phyloP scores from a whole-genome alignment of 2,888 invertebrate species.

The Saturnia japonica region DNA sequence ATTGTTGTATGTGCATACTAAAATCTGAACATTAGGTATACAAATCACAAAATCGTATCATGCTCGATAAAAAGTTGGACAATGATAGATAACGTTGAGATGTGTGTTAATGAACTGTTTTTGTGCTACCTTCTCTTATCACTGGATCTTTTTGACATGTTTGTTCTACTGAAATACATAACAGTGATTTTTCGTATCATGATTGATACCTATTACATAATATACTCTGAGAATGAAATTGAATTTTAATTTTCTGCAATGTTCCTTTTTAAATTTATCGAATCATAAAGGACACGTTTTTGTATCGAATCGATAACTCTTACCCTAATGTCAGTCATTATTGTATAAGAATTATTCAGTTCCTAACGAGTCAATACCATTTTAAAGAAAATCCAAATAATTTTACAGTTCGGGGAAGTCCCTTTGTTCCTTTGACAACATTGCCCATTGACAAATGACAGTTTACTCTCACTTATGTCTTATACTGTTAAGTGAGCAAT shows the following conservation, averaged over 20 bases:
- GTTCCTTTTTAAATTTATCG: neutral
- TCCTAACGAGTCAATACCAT: neutral
- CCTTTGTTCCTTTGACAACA: no score
- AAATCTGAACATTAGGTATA: neutral
- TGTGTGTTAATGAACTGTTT: constrained; percentile 27
- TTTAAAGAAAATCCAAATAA: neutral
- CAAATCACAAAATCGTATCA: neutral
- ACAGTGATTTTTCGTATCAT: neutral
- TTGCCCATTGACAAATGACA: no score
- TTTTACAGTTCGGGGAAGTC: no score
- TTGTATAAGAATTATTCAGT: neutral
- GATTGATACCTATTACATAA: neutral
- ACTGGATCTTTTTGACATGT: constrained; percentile 22
- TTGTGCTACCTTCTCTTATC: constrained; percentile 22
- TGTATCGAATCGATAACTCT: neutral
- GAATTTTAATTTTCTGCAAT: neutral
- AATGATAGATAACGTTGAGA: neutral
- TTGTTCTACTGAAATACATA: neutral
- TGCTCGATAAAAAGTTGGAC: neutral
- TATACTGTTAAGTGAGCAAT: no score
- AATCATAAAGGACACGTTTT: neutral
- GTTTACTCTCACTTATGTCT: no score
- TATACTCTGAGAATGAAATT: neutral
- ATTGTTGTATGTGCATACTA: no score
- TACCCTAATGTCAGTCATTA: neutral